Percentiles rank a stretch among this genome's conserved stretches.
Conservation (phyloP, 2,888 invertebrate genomes). For the Hyppa rectilinea region DNA sequence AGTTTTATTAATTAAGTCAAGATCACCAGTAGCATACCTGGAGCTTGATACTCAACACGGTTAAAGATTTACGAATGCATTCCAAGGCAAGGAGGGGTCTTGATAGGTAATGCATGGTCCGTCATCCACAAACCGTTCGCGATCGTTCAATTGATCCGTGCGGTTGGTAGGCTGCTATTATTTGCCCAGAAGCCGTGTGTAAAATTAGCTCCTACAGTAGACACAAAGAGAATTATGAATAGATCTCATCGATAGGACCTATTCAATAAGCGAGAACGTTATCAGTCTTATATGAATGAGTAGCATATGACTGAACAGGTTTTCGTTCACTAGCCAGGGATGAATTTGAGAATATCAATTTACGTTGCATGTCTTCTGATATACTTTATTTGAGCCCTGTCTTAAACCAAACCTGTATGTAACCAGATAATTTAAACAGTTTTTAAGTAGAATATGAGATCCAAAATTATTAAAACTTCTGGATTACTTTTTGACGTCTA, state of each 20-base stretch:
- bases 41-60: too few species aligned
- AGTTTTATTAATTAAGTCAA: too few species aligned
- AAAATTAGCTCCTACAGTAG: not conserved
- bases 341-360: conserved; percentile 32
- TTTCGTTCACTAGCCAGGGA: conserved; percentile 61
- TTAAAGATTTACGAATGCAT: too few species aligned
- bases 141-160: too few species aligned
- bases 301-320: conserved; percentile 72
- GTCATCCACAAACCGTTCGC: too few species aligned
- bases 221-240: conserved; percentile 43
- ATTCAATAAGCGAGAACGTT: conserved; percentile 76
- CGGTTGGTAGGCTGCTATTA: too few species aligned
- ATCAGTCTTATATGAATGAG: conserved; percentile 75
- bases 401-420: not conserved
- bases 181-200: too few species aligned
- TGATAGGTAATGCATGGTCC: too few species aligned
- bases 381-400: not conserved
- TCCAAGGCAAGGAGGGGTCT: too few species aligned
- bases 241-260: conserved; percentile 69
- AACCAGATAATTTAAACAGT: not conserved
- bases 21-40: too few species aligned
- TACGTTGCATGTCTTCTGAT: not conserved
- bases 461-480: not conserved
- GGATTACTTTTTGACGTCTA: not conserved
- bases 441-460: not conserved